Evolutionary conservation across 2,797 vertebrate species (phyloP), one percentile per base, ranked within the genome.

Genomic region (Myotis findleyi): DNA sequence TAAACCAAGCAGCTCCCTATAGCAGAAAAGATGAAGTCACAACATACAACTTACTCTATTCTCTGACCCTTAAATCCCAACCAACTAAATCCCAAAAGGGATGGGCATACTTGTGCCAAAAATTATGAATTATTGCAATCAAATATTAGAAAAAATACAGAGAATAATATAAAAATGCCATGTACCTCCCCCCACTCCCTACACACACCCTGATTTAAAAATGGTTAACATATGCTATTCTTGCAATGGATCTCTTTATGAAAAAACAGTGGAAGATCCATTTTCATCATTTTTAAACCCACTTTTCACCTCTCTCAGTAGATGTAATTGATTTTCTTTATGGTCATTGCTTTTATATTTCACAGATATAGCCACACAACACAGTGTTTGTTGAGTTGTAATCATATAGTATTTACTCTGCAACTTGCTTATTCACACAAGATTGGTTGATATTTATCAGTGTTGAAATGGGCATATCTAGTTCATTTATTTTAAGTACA

Each of bases 401-500:
- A 44, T 59, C 51, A 76, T 71, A 62, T 3, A 41, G 7, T 53
- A 27, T 79, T 92, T 85, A 86, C 59, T 51, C 8, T 73, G 17
- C 10, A 77, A 76, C 25, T 75, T 87, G 53, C 4, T 87, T 80
- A 87, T 83, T n/a, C 44, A 89, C 18, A 21, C 2, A 91, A 57
- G 44, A 59, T 44, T 41, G 13, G 30, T 41, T 94, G 55, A 92
- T 69, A 82, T 73, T n/a, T 87, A 41, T 62, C 44, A 80, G 16
- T 66, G 44, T 59, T 66, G 14, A 62, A 66, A 55, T 68, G 47
- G 38, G 14, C 2, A 64, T 82, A 81, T 21, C 36, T 72, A 93
- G 41, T 44, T 79, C n/a, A 94, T 87, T 85, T 72, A 30, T 86
- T 83, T 93, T 84, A 71, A 88, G 18, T 84, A 30, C 16, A 94